Percentiles rank a stretch among this genome's conserved stretches.
phyloP scores from a whole-genome alignment of 2,797 vertebrate species.

The Helicolenus hilgendorfi region DNA sequence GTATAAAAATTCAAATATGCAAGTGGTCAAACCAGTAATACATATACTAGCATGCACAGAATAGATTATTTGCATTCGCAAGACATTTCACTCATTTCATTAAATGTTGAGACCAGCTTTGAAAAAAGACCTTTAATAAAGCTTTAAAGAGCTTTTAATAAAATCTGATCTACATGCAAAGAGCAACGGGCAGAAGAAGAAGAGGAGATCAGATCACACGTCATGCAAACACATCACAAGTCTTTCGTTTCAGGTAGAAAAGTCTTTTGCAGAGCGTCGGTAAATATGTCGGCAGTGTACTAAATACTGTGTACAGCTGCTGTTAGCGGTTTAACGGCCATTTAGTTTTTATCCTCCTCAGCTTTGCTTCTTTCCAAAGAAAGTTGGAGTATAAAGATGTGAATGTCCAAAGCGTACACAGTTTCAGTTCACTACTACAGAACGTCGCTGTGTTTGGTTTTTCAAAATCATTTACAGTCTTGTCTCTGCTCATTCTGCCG shows the following conservation, averaged over 20 bases:
- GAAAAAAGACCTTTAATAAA: constrained; percentile 22
- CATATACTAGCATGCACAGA: constrained; percentile 9
- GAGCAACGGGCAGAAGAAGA: constrained; percentile 33
- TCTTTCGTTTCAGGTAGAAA: constrained; percentile 33
- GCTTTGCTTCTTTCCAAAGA: background rate
- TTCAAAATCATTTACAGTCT: background rate
- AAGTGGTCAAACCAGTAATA: constrained; percentile 17
- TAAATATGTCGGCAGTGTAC: background rate
- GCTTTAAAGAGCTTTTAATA: constrained; percentile 14
- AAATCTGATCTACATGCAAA: constrained; percentile 59
- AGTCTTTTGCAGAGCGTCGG: constrained; percentile 10
- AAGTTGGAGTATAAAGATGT: background rate
- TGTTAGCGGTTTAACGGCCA: background rate
- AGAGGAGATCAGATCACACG: constrained; percentile 22
- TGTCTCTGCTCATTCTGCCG: background rate
- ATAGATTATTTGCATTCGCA: constrained; percentile 14
- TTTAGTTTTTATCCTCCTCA: background rate
- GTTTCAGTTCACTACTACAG: background rate
- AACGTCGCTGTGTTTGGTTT: background rate
- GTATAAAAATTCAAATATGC: constrained; percentile 5
- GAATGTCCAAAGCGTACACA: background rate
- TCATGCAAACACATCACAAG: constrained; percentile 58
- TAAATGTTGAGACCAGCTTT: constrained; percentile 20
- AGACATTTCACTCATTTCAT: constrained; percentile 38
- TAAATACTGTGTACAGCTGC: background rate